Conservation (phyloP, 2,113 vertebrate species). For the Crocuta crocuta region DNA sequence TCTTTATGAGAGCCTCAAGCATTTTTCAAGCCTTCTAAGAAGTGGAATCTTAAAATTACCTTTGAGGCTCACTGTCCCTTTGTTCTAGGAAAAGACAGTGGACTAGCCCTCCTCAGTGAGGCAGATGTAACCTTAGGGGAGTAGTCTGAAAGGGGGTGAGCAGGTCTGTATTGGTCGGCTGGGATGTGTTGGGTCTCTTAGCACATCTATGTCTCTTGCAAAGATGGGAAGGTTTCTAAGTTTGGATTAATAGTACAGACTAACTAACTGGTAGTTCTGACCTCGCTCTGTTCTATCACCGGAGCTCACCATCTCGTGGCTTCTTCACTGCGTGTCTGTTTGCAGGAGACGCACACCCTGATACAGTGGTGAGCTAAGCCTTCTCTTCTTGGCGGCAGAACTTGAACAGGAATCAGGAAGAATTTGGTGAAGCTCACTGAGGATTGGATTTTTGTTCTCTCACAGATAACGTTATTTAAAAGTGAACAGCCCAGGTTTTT, state of each 20-base stretch:
- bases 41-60: neutral
- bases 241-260: neutral
- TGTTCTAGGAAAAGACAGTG: neutral
- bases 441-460: neutral
- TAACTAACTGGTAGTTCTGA: neutral
- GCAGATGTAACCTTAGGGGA: neutral
- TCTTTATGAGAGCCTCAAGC: neutral
- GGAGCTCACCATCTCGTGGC: neutral
- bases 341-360: neutral
- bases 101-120: neutral
- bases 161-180: neutral
- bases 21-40: neutral
- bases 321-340: neutral
- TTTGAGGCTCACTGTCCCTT: neutral
- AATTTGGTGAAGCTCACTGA: neutral
- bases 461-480: neutral
- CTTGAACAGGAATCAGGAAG: neutral
- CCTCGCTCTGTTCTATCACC: rapidly evolving
- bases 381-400: neutral
- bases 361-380: neutral
- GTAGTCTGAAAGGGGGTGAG: neutral
- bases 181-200: neutral
- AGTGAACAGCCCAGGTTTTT: neutral
- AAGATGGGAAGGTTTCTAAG: neutral
- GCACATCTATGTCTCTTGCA: neutral